Conservation (phyloP, 2,888 invertebrate genomes). For the Chironomus riparius region DNA sequence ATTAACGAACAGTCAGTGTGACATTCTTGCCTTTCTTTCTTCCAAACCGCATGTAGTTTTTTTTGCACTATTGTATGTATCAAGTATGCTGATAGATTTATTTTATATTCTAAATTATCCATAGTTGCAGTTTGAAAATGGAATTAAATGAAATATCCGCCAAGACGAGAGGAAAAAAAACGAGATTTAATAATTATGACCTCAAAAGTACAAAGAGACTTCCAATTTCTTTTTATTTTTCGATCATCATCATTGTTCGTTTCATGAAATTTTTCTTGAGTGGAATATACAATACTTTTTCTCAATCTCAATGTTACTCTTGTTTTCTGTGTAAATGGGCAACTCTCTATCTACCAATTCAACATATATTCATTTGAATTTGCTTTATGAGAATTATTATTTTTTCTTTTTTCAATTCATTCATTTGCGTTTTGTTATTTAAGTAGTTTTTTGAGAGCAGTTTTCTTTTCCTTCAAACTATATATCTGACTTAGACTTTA, state of each 20-base stretch:
- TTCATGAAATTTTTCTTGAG: conserved; percentile 19
- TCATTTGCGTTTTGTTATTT: too few species aligned
- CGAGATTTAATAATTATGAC: conserved; percentile 24
- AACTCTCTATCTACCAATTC: background rate
- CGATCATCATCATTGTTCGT: conserved; percentile 19
- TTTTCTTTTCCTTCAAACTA: too few species aligned
- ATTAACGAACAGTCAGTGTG: conserved; percentile 18
- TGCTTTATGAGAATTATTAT: too few species aligned
- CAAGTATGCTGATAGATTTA: background rate
- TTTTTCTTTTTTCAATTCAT: too few species aligned
- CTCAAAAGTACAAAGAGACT: conserved; percentile 15
- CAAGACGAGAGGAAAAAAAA: conserved; percentile 1
- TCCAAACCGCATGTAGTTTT: background rate
- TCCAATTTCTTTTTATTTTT: conserved; percentile 25
- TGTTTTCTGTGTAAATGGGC: conserved; percentile 1
- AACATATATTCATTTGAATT: too few species aligned
- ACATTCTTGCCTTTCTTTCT: conserved; percentile 3
- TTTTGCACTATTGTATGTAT: background rate
- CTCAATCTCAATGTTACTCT: background rate
- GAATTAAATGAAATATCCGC: conserved; percentile 18
- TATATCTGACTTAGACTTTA: too few species aligned
- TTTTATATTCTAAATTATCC: background rate
- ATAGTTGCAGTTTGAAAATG: background rate
- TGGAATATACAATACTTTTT: conserved; percentile 2
- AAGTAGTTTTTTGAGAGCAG: too few species aligned